Evolutionary conservation across 1,140 invertebrate species (phyloP), one percentile per base, ranked within the genome.

Genomic region (Aporrectodea caliginosa): DNA sequence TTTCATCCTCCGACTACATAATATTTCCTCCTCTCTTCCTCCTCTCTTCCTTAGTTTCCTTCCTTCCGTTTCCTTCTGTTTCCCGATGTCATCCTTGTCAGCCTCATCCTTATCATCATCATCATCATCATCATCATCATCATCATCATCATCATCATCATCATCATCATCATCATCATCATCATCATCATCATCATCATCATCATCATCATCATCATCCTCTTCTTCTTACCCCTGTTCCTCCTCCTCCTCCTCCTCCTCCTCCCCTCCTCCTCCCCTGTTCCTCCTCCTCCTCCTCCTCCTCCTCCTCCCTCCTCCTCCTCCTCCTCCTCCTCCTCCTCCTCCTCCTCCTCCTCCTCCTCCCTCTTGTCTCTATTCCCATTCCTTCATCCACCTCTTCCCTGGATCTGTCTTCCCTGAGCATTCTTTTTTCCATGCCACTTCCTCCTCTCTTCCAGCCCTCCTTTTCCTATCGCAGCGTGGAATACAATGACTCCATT

Each of bases 161-260:
- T 75, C 74, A 35, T 75, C 74, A 75, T 35, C 74, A 75, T 35
- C 74, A 75, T 75, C 34, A 75, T 75, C 34, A 75, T 75, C 34
- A 75, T 75, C 34, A 75, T 75, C 34, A 75, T 75, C 34, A 75
- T 75, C 34, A 75, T 75, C 34, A 75, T 35, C 34, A 75, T 75
- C 34, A 75, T 75, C 34, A 75, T 75, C 34, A 75, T n/a, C n/a
- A n/a, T n/a, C n/a, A n/a, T n/a, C n/a, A n/a, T n/a, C n/a, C n/a
- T n/a, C n/a, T n/a, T n/a, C 16, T 78, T 31, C 32, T 27, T 72
- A 34, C 71, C 16, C 35, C 68, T 32, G 16, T 35, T 12, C 43
- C 35, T 30, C 27, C 75, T 16, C 43, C 33, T 43, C 43, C 34
- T 32, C 30, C 29, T 35, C 73, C 75, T 71, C 27, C 16, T 43